Conservation (phyloP, 2,888 invertebrate species). For the Ophion ventricosus region DNA sequence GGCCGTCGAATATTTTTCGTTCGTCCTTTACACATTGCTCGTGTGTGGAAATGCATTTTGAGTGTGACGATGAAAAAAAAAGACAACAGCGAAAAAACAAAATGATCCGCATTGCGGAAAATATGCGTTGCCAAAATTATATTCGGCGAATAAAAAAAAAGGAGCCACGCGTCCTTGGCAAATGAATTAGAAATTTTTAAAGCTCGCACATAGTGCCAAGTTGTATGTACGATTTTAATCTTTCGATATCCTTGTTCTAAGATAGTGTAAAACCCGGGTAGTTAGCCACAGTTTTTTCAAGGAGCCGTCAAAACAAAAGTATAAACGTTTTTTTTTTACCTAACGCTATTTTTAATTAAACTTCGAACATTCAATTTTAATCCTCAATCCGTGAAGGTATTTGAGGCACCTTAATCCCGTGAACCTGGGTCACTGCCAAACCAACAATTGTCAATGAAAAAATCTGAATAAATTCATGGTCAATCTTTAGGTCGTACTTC, state of each 20-base stretch:
- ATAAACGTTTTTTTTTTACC: no score
- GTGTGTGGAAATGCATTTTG: neutral
- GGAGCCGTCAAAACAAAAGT: no score
- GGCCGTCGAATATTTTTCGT: slow-evolving; percentile 34
- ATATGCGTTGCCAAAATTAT: slow-evolving; percentile 59
- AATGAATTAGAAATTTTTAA: slow-evolving; percentile 42
- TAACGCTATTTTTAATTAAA: no score
- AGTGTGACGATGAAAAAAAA: neutral
- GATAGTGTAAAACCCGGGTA: no score
- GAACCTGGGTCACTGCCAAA: no score
- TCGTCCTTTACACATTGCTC: neutral
- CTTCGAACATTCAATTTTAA: no score
- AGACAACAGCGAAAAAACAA: slow-evolving; percentile 7
- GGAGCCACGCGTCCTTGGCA: slow-evolving; percentile 27
- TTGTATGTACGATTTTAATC: neutral
- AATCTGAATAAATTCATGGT: no score
- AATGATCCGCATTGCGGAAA: slow-evolving; percentile 58
- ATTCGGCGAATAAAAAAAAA: slow-evolving; percentile 24
- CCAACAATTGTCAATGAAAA: no score
- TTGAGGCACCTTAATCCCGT: no score
- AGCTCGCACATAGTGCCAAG: neutral
- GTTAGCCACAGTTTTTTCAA: no score
- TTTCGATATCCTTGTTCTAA: neutral
- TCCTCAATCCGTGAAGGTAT: no score
- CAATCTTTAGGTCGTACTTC: no score